A percentile compares a stretch with the other conserved stretches of the same genome.
Conservation (phyloP, 2,888 invertebrate genomes). For the Drosophila helvetica region DNA sequence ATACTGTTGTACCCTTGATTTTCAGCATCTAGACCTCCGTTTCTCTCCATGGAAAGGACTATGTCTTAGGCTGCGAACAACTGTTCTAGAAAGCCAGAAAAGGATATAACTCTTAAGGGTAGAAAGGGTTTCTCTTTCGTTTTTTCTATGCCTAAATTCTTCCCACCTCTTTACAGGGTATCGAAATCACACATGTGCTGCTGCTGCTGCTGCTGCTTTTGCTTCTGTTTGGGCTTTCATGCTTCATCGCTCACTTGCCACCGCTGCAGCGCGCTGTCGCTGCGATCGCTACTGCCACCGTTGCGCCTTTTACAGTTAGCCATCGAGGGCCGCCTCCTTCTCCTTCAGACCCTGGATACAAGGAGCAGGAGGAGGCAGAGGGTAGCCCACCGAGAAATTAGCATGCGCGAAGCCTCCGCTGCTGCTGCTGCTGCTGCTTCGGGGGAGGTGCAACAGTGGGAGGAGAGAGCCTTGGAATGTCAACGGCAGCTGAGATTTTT, state of each 20-base stretch:
- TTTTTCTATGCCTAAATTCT: not conserved
- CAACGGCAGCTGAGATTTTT: slow-evolving; percentile 78
- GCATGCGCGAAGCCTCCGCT: slow-evolving; percentile 63
- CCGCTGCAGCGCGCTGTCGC: slow-evolving; percentile 2
- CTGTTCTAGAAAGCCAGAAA: too few species aligned
- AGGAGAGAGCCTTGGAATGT: slow-evolving; percentile 65
- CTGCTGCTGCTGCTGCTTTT: slow-evolving; percentile 28
- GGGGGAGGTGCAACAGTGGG: slow-evolving; percentile 17
- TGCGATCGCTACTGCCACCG: slow-evolving; percentile 10
- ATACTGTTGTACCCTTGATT: not conserved
- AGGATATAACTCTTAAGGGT: too few species aligned
- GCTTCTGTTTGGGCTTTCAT: slow-evolving; percentile 55
- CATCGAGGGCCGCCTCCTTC: slow-evolving; percentile 51
- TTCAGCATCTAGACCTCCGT: not conserved
- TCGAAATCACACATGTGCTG: slow-evolving; percentile 51
- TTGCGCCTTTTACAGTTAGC: slow-evolving; percentile 65
- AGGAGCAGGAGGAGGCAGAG: slow-evolving; percentile 7
- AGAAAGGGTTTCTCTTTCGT: not conserved
- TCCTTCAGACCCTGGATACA: not conserved
- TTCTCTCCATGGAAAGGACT: not conserved
- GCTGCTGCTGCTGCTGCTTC: not conserved
- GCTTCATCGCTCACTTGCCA: slow-evolving; percentile 73
- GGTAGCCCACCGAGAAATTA: slow-evolving; percentile 64
- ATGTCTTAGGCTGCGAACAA: too few species aligned
- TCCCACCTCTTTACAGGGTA: slow-evolving; percentile 17